Conservation (phyloP, 2,113 vertebrate species). For the Semnornis frantzii region DNA sequence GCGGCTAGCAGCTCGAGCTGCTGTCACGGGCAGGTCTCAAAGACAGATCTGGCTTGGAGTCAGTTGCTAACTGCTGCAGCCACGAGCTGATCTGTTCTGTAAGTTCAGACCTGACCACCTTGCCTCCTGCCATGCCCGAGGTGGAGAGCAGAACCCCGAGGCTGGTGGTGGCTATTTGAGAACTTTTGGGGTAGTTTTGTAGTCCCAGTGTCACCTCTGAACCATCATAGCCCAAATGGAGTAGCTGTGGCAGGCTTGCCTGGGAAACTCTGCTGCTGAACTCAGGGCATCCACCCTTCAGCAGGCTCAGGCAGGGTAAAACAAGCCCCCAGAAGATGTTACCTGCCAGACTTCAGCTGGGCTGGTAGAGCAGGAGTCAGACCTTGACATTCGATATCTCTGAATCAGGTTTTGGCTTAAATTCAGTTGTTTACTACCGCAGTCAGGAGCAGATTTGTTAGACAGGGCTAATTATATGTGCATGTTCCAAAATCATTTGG, state of each 20-base stretch:
- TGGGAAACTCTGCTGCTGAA: not conserved
- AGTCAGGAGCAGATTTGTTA: constrained; percentile 60
- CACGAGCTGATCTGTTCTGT: not conserved
- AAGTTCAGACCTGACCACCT: too few relatives aligned
- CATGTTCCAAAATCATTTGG: constrained; percentile 63
- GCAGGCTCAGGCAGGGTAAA: not conserved
- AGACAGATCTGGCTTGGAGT: not conserved
- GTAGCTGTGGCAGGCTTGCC: accelerated
- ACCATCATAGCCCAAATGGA: accelerated
- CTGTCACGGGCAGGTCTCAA: not conserved
- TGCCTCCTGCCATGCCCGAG: too few relatives aligned
- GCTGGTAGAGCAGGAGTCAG: not conserved
- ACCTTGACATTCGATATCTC: constrained; percentile 51
- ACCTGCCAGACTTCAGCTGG: constrained; percentile 9
- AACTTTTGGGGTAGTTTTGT: accelerated
- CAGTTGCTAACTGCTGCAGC: not conserved
- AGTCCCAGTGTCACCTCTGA: accelerated
- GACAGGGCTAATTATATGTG: constrained; percentile 55
- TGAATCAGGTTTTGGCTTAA: constrained; percentile 43
- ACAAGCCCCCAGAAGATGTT: not conserved
- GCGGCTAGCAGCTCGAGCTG: not conserved
- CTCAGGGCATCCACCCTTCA: not conserved
- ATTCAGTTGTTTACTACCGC: constrained; percentile 57
- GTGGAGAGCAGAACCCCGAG: accelerated
- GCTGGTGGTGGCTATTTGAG: not conserved